Percentiles rank a stretch among this genome's conserved stretches.
Conservation (phyloP, 2,888 invertebrate species). For the Brachyptera risi region DNA sequence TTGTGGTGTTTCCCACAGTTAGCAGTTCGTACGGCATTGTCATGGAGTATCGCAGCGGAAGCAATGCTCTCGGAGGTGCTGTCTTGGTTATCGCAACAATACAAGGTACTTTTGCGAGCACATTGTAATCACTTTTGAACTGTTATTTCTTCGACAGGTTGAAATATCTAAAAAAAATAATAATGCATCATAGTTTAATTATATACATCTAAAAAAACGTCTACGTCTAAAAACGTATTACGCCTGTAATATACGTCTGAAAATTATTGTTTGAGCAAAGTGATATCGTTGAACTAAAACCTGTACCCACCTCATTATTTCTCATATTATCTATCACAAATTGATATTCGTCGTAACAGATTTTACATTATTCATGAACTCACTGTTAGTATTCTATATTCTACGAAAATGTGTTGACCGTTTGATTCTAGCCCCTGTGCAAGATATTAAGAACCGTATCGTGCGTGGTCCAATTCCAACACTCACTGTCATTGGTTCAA, state of each 20-base stretch:
- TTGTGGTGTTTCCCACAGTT: conserved; percentile 85
- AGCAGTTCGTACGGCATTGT: conserved; percentile 79
- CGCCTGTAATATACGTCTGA: too few species aligned
- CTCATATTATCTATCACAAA: too few species aligned
- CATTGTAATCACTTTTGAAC: neutral
- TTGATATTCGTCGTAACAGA: too few species aligned
- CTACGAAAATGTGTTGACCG: neutral
- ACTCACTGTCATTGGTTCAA: conserved; percentile 63
- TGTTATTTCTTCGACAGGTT: too few species aligned
- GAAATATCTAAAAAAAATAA: neutral
- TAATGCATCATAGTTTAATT: neutral
- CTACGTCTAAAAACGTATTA: too few species aligned
- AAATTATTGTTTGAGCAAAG: too few species aligned
- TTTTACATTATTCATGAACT: too few species aligned
- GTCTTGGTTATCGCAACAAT: conserved; percentile 75
- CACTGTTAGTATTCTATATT: too few species aligned
- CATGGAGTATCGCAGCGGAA: conserved; percentile 75
- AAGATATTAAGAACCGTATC: conserved; percentile 68
- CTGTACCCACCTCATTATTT: too few species aligned
- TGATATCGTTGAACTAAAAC: too few species aligned
- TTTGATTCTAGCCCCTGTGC: conserved; percentile 35
- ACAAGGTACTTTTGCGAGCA: conserved; percentile 43
- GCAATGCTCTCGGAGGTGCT: conserved; percentile 72
- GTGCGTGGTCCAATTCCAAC: conserved; percentile 78
- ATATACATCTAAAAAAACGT: too few species aligned